Conservation (phyloP, 2,113 vertebrate species). For the Solea solea region DNA sequence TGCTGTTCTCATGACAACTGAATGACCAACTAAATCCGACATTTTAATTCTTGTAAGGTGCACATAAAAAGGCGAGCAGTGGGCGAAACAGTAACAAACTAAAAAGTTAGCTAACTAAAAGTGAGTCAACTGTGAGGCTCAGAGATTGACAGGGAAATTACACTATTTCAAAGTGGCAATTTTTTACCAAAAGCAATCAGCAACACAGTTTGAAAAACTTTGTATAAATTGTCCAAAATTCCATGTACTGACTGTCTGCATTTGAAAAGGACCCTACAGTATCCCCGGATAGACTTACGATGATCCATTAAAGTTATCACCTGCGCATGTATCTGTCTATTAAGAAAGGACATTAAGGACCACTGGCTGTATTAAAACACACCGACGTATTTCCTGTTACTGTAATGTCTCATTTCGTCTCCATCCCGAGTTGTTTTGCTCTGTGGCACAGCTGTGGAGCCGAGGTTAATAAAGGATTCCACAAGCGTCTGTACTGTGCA, state of each 20-base stretch:
- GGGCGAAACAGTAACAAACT: slow-evolving; percentile 22
- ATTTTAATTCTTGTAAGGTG: slow-evolving; percentile 43
- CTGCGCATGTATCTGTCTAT: background rate
- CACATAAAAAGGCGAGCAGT: slow-evolving; percentile 9
- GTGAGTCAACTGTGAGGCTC: slow-evolving; percentile 2
- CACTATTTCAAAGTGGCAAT: too few species aligned
- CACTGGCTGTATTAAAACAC: slow-evolving; percentile 4
- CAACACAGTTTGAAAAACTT: background rate
- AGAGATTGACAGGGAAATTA: background rate
- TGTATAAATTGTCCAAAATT: slow-evolving; percentile 5
- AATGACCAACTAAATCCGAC: slow-evolving; percentile 41
- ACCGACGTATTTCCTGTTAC: slow-evolving; percentile 33
- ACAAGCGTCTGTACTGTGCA: slow-evolving; percentile 47
- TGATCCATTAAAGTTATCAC: background rate
- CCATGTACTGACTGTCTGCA: too few species aligned
- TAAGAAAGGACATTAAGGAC: slow-evolving; percentile 6
- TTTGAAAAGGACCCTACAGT: background rate
- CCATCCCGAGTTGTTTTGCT: slow-evolving; percentile 19
- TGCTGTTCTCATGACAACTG: slow-evolving; percentile 44
- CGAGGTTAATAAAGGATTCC: slow-evolving; percentile 62
- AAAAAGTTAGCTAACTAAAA: slow-evolving; percentile 15
- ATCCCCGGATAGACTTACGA: background rate
- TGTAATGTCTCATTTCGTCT: slow-evolving; percentile 45
- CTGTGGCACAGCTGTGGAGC: slow-evolving; percentile 46
- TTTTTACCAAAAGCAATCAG: background rate